Evolutionary conservation across 2,113 vertebrate genomes (phyloP), one percentile per base, ranked within the genome.

Genomic region (Etia nguti): DNA sequence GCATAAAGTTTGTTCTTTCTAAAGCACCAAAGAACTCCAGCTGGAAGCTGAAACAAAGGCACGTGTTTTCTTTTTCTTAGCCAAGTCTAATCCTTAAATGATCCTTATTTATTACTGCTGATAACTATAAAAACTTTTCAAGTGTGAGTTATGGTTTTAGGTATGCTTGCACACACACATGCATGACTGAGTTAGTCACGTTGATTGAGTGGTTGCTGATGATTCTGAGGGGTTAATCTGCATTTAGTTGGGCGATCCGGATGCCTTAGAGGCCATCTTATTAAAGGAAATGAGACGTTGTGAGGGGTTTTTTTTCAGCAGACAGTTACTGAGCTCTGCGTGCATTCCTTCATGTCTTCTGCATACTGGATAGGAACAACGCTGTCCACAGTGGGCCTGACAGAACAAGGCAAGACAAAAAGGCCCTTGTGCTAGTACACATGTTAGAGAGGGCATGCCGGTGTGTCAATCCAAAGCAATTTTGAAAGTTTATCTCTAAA

Each of bases 211-310:
- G 88, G 92, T 87, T 90, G 88, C 93, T 93, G 94, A 95, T 94
- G 95, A 96, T 90, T 86, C 92, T 83, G 88, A 90, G 89, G 73
- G 94, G 95, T 96, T 96, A 96, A 96, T 97, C 96, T 96, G 95
- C 95, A 95, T 96, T 96, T 95, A 96, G 95, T 93, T 79, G 94
- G 94, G 90, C 92, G 91, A 95, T 96, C 95, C 94, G 96, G 96
- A 96, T 96, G 96, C 93, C 95, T 92, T 83, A 83, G 93, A 94
- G 94, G 88, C 90, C 92, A 87, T 92, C 91, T 94, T 95, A 94
- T 94, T 94, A 94, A 93, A 94, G 92, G 93, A 96, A 95, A 96
- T 95, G 91, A 96, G 91, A 92, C 84, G 77, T 94, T 93, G 95
- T 87, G 90, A 94, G 93, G n/a, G 86, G 86, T 89, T 95, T 88